Percentiles rank a stretch among this genome's conserved stretches.
Conservation (phyloP, 2,113 vertebrate species). For the Pygoscelis adeliae region DNA sequence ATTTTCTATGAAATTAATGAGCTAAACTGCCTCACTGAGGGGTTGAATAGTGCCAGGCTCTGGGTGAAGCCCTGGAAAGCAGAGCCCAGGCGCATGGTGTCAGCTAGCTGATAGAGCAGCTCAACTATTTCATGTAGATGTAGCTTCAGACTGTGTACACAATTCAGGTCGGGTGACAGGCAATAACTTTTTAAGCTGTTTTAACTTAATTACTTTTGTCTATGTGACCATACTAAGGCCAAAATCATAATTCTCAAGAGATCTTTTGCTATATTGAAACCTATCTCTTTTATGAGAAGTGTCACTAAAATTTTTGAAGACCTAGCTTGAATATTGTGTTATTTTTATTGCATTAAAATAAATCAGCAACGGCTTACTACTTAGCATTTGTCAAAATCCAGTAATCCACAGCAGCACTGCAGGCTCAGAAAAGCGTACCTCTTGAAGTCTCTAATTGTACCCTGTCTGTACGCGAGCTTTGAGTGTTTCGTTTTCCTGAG, state of each 20-base stretch:
- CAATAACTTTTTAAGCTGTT: neutral
- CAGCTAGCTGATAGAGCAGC: neutral
- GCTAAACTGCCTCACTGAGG: neutral
- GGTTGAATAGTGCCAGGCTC: neutral
- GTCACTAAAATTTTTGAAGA: neutral
- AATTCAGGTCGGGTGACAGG: neutral
- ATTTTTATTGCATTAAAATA: slow-evolving; percentile 27
- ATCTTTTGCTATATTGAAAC: neutral
- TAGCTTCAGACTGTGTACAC: neutral
- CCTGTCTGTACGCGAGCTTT: neutral
- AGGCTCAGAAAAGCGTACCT: neutral
- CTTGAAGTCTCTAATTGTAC: neutral
- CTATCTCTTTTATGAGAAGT: neutral
- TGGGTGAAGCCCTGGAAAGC: neutral
- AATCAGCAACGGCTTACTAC: neutral
- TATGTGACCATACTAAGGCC: neutral
- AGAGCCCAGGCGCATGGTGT: fast-evolving
- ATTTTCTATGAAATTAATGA: neutral
- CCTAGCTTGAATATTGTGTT: neutral
- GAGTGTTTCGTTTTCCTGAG: slow-evolving; percentile 29
- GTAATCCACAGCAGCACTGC: neutral
- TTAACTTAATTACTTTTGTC: slow-evolving; percentile 18
- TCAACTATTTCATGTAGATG: neutral
- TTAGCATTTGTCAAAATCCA: neutral
- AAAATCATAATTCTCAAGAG: neutral